A percentile compares a stretch with the other conserved stretches of the same genome.
These are phyloP conservation scores for Cyprinodon tularosa DNA, from an alignment of 2,113 vertebrate species.

Conservation along the genomic window DNA sequence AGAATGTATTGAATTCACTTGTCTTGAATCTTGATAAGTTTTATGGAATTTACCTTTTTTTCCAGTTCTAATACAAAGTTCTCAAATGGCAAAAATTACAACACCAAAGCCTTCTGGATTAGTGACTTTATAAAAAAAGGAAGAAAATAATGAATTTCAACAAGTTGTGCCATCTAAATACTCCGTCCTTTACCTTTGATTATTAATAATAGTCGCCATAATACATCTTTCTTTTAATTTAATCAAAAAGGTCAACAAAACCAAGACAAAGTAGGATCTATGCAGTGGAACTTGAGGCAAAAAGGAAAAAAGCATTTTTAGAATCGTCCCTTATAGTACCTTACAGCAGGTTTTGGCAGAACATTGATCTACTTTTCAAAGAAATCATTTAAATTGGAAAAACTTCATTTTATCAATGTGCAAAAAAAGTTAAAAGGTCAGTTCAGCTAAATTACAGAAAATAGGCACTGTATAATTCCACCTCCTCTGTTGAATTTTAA, in stretches of 20 bases:
- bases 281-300: not conserved
- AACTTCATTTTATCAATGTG: not conserved
- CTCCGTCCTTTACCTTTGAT: not conserved
- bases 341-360: not conserved
- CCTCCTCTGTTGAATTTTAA: not conserved
- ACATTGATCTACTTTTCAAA: not conserved
- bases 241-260: not conserved
- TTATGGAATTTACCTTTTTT: not conserved
- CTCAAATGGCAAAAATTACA: not conserved
- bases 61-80: not conserved
- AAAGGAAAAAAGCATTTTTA: not conserved
- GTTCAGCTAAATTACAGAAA: not conserved
- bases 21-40: too few relatives aligned
- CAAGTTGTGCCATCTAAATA: not conserved
- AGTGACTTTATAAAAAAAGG: too few relatives aligned
- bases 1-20: too few relatives aligned
- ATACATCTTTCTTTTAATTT: not conserved
- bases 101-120: too few relatives aligned
- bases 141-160: not conserved
- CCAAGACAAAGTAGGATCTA: not conserved
- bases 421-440: not conserved
- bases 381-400: not conserved
- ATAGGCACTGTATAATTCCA: not conserved
- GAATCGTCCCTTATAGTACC: not conserved
- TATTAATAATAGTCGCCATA: not conserved